Evolutionary conservation across 1,140 invertebrate species (phyloP).

Genomic region (Eurytemora carolleeae): DNA sequence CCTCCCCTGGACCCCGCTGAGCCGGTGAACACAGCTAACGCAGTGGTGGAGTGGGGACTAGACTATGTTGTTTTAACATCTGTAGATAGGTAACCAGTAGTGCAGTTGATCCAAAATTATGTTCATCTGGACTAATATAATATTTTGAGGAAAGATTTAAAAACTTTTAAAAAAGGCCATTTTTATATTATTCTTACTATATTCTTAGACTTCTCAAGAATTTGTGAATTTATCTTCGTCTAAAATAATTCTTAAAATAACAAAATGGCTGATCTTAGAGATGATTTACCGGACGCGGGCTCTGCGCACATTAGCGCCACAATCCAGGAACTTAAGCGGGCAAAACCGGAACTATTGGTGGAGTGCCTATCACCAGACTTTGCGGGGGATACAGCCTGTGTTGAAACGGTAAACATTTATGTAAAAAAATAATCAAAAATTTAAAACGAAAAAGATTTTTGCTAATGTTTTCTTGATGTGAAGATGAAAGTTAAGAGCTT

Average conservation of each 20-base stretch:
- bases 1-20: slow-evolving; percentile 74
- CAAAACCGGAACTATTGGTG: slow-evolving; percentile 66
- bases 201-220: no score
- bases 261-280: no score
- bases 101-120: background rate
- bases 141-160: slow-evolving; percentile 27
- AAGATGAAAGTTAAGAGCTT: no score
- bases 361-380: slow-evolving; percentile 97
- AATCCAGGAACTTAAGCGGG: slow-evolving; percentile 39
- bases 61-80: slow-evolving; percentile 96
- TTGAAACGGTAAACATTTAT: slow-evolving; percentile 36
- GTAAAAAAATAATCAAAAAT: no score
- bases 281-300: slow-evolving; percentile 67
- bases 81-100: slow-evolving; percentile 65
- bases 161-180: slow-evolving; percentile 23
- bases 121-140: background rate
- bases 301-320: slow-evolving; percentile 76
- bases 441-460: no score
- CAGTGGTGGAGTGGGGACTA: slow-evolving; percentile 79
- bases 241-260: no score
- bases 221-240: no score
- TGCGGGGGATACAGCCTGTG: slow-evolving; percentile 50
- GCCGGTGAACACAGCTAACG: slow-evolving; percentile 75
- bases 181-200: slow-evolving; percentile 11
- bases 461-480: no score